These are phyloP conservation scores for Zoanthus gigantus DNA, from an alignment of 92 coral and sea anemone genomes.

Conservation along the genomic window DNA sequence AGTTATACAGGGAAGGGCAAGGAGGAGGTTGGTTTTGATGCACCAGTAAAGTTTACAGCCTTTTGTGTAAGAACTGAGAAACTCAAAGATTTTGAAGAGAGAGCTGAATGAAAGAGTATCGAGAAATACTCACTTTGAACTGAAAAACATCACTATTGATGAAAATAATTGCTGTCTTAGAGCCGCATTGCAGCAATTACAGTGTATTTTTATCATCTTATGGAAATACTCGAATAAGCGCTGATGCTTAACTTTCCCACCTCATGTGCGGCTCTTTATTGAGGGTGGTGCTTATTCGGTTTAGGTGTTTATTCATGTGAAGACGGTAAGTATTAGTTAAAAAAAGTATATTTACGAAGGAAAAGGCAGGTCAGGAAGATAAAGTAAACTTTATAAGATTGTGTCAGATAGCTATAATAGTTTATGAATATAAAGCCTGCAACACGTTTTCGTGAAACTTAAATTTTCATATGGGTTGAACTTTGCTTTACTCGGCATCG, in stretches of 20 bases:
- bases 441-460: neutral
- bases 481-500: neutral
- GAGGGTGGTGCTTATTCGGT: neutral
- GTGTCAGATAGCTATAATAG: too few species aligned
- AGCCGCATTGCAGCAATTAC: conserved; percentile 6
- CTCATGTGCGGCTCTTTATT: neutral
- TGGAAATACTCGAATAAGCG: conserved; percentile 7
- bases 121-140: neutral
- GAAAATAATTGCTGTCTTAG: conserved; percentile 11
- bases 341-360: too few species aligned
- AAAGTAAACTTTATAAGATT: too few species aligned
- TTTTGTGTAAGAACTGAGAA: neutral
- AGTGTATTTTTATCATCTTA: conserved; percentile 11
- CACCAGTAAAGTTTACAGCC: neutral
- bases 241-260: neutral
- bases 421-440: too few species aligned
- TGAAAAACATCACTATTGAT: conserved; percentile 19
- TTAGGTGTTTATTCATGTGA: neutral
- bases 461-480: neutral
- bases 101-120: neutral
- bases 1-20: neutral
- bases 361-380: too few species aligned
- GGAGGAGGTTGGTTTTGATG: neutral
- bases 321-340: too few species aligned
- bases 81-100: neutral